These are phyloP conservation scores for Pristiophorus japonicus DNA, from an alignment of 2,113 vertebrate genomes.

Conservation along the genomic window DNA sequence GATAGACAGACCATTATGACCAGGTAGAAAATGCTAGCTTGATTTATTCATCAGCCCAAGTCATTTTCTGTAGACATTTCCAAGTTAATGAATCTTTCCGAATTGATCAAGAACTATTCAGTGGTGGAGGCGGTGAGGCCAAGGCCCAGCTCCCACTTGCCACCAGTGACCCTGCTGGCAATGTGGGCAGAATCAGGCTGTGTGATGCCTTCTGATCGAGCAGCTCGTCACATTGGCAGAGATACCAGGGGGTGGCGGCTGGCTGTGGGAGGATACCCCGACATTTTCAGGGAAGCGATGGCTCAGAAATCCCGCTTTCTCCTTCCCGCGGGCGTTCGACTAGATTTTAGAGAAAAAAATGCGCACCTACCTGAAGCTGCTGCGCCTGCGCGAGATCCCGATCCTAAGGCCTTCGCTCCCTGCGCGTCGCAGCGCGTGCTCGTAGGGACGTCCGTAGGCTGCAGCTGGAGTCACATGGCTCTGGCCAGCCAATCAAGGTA, in stretches of 20 bases:
- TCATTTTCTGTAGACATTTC: not conserved
- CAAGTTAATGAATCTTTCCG: not conserved
- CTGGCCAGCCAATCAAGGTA: too few relatives aligned
- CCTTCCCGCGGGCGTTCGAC: too few relatives aligned
- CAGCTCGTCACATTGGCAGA: not conserved
- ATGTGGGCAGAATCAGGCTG: not conserved
- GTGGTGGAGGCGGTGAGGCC: not conserved
- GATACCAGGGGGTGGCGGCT: too few relatives aligned
- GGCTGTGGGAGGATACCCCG: not conserved
- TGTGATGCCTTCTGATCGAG: not conserved
- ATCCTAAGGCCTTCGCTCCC: too few relatives aligned
- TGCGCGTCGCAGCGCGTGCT: too few relatives aligned
- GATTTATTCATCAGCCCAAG: not conserved
- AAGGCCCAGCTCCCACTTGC: not conserved
- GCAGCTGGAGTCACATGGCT: too few relatives aligned
- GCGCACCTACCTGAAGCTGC: too few relatives aligned
- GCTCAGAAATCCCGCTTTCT: too few relatives aligned
- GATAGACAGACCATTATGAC: conserved; percentile 95
- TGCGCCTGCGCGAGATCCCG: too few relatives aligned
- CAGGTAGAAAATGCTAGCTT: conserved; percentile 61
- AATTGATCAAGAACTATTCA: not conserved
- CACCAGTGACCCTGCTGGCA: not conserved
- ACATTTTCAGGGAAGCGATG: too few relatives aligned
- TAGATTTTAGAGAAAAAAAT: too few relatives aligned
- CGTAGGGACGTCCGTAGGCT: too few relatives aligned